Percentiles rank a stretch among this genome's conserved stretches.
These are phyloP conservation scores for Oncorhynchus clarkii DNA, from an alignment of 2,113 vertebrate genomes.

Conservation along the genomic window DNA sequence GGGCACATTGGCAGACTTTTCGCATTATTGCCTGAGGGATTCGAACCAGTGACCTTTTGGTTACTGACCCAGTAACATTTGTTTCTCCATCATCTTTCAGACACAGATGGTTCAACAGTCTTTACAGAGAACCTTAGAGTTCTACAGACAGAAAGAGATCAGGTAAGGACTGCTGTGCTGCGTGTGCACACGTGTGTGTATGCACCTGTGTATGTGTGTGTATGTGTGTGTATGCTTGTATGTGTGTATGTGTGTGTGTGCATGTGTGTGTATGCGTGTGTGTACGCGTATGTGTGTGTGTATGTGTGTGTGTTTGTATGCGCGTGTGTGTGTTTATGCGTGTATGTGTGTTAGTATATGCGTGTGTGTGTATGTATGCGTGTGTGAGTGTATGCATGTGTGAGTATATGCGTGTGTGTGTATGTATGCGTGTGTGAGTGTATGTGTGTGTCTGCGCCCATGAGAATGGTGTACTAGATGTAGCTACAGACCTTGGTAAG, in stretches of 20 bases:
- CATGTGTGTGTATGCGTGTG: not conserved
- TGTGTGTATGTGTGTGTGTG: not conserved
- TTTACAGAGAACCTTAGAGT: constrained; percentile 89
- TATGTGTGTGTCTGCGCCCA: too few relatives aligned
- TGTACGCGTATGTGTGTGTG: not conserved
- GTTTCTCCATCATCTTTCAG: constrained; percentile 65
- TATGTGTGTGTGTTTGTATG: too few relatives aligned
- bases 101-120: constrained; percentile 91
- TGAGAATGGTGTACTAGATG: too few relatives aligned
- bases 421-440: constrained; percentile 3
- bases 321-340: not conserved
- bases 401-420: constrained; percentile 16
- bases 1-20: too few relatives aligned
- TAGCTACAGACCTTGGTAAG: too few relatives aligned
- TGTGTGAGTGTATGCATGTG: not conserved
- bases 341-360: not conserved
- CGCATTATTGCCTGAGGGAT: too few relatives aligned
- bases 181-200: not conserved
- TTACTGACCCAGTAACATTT: not conserved
- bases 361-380: not conserved
- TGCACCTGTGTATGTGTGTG: not conserved
- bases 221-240: not conserved
- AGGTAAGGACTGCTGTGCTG: constrained; percentile 71
- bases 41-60: too few relatives aligned
- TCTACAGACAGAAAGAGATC: constrained; percentile 89